Conservation (phyloP, 2,888 invertebrate genomes). For the Patella ulyssiponensis region DNA sequence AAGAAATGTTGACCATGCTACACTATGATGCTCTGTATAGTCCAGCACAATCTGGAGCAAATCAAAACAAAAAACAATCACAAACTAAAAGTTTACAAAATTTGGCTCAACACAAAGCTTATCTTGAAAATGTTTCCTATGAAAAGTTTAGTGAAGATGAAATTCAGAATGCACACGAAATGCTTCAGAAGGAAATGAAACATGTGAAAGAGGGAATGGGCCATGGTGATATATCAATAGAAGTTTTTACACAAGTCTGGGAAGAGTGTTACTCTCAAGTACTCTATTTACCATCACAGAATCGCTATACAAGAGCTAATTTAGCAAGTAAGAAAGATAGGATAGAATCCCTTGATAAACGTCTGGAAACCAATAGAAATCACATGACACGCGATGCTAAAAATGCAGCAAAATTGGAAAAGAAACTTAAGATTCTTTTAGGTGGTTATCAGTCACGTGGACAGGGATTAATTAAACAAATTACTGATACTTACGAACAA, state of each 20-base stretch:
- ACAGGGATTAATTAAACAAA: conserved; percentile 88
- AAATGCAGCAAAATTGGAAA: conserved; percentile 96
- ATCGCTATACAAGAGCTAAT: conserved; percentile 93
- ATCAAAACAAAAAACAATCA: conserved; percentile 57
- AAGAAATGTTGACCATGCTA: conserved; percentile 96
- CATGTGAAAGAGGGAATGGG: conserved; percentile 93
- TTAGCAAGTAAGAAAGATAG: conserved; percentile 96
- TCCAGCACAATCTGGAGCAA: conserved; percentile 75
- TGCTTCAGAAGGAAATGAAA: conserved; percentile 82
- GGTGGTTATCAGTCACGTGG: conserved; percentile 89
- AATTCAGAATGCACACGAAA: conserved; percentile 55
- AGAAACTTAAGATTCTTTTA: conserved; percentile 94
- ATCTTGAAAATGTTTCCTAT: conserved; percentile 90
- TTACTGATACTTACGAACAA: conserved; percentile 79
- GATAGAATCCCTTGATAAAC: conserved; percentile 91
- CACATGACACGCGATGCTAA: conserved; percentile 99
- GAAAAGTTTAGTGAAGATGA: conserved; percentile 79
- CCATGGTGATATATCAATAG: conserved; percentile 92
- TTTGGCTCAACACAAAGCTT: conserved; percentile 76
- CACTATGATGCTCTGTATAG: conserved; percentile 89
- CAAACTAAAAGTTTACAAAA: conserved; percentile 63
- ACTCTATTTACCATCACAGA: conserved; percentile 91
- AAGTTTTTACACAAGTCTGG: conserved; percentile 94
- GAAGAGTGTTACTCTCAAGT: conserved; percentile 95
- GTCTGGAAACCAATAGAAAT: conserved; percentile 87